Evolutionary conservation across 2,888 invertebrate genomes (phyloP).

Genomic region (Endotricha flammealis): DNA sequence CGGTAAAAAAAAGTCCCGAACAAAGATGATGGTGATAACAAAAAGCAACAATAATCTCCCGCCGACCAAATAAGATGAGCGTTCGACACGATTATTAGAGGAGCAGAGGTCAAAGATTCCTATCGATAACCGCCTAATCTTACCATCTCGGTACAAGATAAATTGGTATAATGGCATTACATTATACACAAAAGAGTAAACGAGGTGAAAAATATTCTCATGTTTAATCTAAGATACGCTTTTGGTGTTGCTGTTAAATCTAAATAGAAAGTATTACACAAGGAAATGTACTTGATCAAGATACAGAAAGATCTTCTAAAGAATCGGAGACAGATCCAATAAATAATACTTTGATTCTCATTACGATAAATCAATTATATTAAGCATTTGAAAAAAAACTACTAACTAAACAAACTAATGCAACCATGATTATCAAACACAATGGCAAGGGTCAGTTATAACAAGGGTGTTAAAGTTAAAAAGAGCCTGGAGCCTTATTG

Average conservation of each 20-base stretch:
- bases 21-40: constrained; percentile 37
- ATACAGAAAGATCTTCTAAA: too few relatives aligned
- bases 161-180: constrained; percentile 28
- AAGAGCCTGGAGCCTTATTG: constrained; percentile 12
- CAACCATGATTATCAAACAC: background rate
- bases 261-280: too few relatives aligned
- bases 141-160: constrained; percentile 31
- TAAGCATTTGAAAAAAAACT: too few relatives aligned
- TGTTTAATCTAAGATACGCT: constrained; percentile 6
- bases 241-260: too few relatives aligned
- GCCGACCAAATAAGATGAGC: constrained; percentile 43
- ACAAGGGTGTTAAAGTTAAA: constrained; percentile 5
- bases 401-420: too few relatives aligned
- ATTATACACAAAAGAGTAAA: constrained; percentile 28
- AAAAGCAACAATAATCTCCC: constrained; percentile 48
- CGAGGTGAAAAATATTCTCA: constrained; percentile 23
- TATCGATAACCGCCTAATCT: constrained; percentile 53
- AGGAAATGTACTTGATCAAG: too few relatives aligned
- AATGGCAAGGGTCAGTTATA: constrained; percentile 3
- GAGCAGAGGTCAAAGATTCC: constrained; percentile 64
- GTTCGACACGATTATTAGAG: constrained; percentile 61
- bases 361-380: too few relatives aligned
- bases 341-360: too few relatives aligned
- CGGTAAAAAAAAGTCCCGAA: constrained; percentile 26
- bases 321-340: too few relatives aligned